phyloP scores from a whole-genome alignment of 2,113 vertebrate genomes.

The Apodemus speciosus region DNA sequence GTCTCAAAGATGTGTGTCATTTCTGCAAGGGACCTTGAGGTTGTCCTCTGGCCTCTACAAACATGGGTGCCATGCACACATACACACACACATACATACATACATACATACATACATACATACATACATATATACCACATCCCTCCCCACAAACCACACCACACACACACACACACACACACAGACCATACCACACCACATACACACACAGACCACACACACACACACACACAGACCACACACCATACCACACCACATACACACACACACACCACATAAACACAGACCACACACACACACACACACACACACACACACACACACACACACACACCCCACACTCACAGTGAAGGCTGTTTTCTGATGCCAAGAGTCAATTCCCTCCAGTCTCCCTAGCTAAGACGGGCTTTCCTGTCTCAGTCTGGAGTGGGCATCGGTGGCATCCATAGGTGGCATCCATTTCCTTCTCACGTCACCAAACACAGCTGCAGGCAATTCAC shows the following conservation, averaged over 20 bases:
- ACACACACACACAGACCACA: not conserved
- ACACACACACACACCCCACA: not conserved
- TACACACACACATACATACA: too few species aligned
- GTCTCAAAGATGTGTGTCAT: not conserved
- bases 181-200: too few species aligned
- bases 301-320: too few species aligned
- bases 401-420: constrained; percentile 45
- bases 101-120: too few species aligned
- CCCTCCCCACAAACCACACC: too few species aligned
- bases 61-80: too few species aligned
- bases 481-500: constrained; percentile 11
- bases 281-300: too few species aligned
- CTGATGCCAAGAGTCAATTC: not conserved
- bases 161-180: not conserved
- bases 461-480: not conserved
- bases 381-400: not conserved
- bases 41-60: not conserved
- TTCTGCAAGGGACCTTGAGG: not conserved
- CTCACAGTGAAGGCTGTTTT: not conserved
- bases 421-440: not conserved
- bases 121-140: too few species aligned
- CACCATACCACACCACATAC: not conserved
- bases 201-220: too few species aligned
- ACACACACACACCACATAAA: not conserved
- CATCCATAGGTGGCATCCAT: too few species aligned